Base-by-base conservation (phyloP, 2,888 invertebrate genomes). In the Omphaloscelis lunosa region DNA sequence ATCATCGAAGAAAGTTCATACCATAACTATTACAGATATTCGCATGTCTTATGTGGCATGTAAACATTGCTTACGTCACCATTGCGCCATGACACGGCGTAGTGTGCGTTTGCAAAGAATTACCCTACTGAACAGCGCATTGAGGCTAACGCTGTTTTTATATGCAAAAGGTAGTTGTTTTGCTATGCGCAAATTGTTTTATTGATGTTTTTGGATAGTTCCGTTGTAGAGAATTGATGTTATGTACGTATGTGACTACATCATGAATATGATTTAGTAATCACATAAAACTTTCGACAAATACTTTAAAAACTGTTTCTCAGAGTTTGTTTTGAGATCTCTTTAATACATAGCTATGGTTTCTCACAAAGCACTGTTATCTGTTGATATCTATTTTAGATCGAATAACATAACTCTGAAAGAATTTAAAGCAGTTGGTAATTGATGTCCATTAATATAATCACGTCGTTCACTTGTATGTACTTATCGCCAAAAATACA, bases 151-250 rank as follows among this genome's bases (percentile, higher is more conserved):
- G 2, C 17, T 79, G 71, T 72, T 77, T 80, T 77, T 75, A 62
- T 75, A 72, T 79, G 77, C 61, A 23, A 62, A 87, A 62, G 39
- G 51, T 72, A 56, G 62, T 83, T 56, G 45, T 63, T 77, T 75
- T 65, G 68, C 23, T 62, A 51, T 34, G 68, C 65, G 58, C 27
- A 58, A 77, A 80, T 71, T 77, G 48, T 76, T 75, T 75, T 67
- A 66, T 75, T 67, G 2, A n/a, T 45, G 15, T 15, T 59, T 65
- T 56, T 65, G 9, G 0, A 41, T 23, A 59, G 61, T 74, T 72
- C 65, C 53, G 20, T 29, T 41, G 27, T 51, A 15, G 7, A 56
- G 17, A 56, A 74, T 65, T 65, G 15, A 27, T 29, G 39, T 68
- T 7, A 56, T 34, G 7, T 17, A 68, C n/a, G 34, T 11, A 34